Evolutionary conservation across 2,888 invertebrate species (phyloP).

Genomic region (Zaprionus obscuricornis): DNA sequence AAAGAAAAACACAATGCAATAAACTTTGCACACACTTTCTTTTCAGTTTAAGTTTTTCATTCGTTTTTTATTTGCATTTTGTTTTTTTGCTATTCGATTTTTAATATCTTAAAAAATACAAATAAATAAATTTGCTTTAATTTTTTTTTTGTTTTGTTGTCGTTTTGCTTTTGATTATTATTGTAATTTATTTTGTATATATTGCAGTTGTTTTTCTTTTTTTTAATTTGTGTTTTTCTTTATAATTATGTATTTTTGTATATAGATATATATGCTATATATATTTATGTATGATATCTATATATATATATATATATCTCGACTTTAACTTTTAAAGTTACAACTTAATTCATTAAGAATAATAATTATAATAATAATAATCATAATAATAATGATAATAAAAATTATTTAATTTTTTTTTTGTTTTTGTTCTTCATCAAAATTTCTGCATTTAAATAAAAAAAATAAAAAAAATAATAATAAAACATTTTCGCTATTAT

Average conservation of each 20-base stretch:
- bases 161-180: slow-evolving; percentile 11
- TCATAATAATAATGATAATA: slow-evolving; percentile 43
- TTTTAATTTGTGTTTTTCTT: slow-evolving; percentile 21
- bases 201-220: slow-evolving; percentile 63
- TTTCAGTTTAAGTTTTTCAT: not conserved
- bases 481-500: slow-evolving; percentile 74
- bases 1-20: slow-evolving; percentile 46
- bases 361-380: slow-evolving; percentile 53
- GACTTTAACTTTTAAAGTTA: slow-evolving; percentile 75
- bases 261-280: slow-evolving; percentile 14
- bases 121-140: slow-evolving; percentile 26
- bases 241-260: slow-evolving; percentile 11
- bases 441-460: too few species aligned
- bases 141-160: slow-evolving; percentile 24
- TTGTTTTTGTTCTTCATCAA: too few species aligned
- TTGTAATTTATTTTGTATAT: slow-evolving; percentile 66
- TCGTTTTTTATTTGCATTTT: not conserved
- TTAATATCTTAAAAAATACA: too few species aligned
- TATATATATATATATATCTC: slow-evolving; percentile 48
- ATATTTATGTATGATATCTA: slow-evolving; percentile 24
- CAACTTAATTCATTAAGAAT: slow-evolving; percentile 67
- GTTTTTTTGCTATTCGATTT: too few species aligned
- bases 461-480: slow-evolving; percentile 76
- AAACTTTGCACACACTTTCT: too few species aligned
- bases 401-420: slow-evolving; percentile 58